phyloP scores from a whole-genome alignment of 2,797 vertebrate species.

The Carcharodon carcharias region DNA sequence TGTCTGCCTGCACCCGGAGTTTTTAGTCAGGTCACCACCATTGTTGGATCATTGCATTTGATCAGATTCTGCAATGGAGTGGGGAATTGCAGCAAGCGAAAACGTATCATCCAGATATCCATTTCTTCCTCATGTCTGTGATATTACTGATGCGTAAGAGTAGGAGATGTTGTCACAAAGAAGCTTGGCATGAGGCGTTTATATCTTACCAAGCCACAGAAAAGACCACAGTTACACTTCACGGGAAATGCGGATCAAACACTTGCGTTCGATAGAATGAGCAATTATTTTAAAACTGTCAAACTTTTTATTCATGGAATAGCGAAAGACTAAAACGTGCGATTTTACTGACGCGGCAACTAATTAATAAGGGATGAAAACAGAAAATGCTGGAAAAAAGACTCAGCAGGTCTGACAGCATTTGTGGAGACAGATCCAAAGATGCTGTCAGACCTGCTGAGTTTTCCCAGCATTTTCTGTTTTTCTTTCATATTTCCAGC shows the following conservation, averaged over 20 bases:
- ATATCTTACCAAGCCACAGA: not conserved
- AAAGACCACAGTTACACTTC: not conserved
- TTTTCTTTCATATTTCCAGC: no score
- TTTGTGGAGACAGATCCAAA: no score
- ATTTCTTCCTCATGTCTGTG: not conserved
- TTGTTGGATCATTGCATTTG: not conserved
- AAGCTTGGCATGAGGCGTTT: not conserved
- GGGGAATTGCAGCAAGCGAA: not conserved
- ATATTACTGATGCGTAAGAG: not conserved
- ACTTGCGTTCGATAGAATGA: not conserved
- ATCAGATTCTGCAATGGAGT: not conserved
- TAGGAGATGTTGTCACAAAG: constrained; percentile 13
- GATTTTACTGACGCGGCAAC: not conserved
- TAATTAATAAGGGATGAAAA: not conserved
- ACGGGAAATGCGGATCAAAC: not conserved
- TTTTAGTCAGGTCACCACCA: not conserved
- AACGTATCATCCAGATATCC: not conserved
- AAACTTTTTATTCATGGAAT: not conserved
- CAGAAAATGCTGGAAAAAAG: no score
- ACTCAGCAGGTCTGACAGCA: no score
- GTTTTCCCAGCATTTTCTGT: no score
- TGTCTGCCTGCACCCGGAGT: not conserved
- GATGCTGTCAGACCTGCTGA: no score
- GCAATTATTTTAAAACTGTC: not conserved
- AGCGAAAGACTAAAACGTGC: not conserved